Conservation (phyloP, 2,113 vertebrate species). For the Bos javanicus region DNA sequence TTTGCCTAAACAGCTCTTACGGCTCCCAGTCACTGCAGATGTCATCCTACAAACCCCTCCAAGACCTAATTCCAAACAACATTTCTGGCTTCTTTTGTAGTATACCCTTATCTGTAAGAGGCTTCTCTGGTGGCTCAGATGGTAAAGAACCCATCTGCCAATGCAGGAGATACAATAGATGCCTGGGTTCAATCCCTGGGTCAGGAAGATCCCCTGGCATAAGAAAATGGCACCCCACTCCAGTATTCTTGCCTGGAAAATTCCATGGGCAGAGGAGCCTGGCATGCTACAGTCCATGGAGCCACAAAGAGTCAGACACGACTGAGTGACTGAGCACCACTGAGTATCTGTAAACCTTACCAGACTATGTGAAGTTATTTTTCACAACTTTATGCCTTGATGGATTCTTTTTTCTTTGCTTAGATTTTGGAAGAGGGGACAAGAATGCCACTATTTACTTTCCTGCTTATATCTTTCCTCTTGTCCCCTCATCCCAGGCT, state of each 20-base stretch:
- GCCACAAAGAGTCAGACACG: background rate
- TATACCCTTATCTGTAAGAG: background rate
- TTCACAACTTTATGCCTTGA: background rate
- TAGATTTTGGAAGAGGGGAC: background rate
- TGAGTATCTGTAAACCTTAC: background rate
- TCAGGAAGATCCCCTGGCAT: background rate
- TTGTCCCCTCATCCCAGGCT: background rate
- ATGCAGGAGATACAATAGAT: background rate
- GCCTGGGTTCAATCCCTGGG: background rate
- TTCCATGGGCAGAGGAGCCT: background rate
- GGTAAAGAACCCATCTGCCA: background rate
- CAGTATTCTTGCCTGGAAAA: background rate
- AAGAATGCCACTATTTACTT: background rate
- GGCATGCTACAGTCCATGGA: background rate
- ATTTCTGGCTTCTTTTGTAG: background rate
- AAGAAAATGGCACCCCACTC: background rate
- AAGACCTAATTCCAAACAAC: background rate
- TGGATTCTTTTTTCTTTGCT: constrained; percentile 6
- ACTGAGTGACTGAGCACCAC: background rate
- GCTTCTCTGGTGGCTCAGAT: background rate
- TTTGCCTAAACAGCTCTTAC: background rate
- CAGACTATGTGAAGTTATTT: background rate
- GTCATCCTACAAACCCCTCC: background rate
- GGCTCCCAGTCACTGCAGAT: background rate
- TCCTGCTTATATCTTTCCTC: background rate